These are phyloP conservation scores for Hippocampus mohnikei DNA, from an alignment of 2,113 vertebrate genomes.

Conservation along the genomic window DNA sequence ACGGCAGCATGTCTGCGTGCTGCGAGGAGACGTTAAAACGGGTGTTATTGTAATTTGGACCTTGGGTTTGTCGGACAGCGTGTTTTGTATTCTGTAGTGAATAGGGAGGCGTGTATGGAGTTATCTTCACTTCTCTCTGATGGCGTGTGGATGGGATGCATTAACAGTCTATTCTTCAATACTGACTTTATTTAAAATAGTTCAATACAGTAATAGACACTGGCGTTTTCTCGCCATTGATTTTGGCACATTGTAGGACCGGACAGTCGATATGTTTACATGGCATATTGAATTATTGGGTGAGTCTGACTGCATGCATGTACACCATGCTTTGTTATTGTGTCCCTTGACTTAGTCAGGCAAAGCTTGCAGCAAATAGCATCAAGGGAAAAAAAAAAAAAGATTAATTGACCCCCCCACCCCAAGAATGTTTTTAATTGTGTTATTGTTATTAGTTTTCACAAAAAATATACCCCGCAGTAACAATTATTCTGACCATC, in stretches of 20 bases:
- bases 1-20: background rate
- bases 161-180: constrained; percentile 34
- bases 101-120: background rate
- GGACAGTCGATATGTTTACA: constrained; percentile 9
- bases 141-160: constrained; percentile 41
- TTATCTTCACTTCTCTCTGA: constrained; percentile 16
- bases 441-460: too few species aligned
- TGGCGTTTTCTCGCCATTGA: constrained; percentile 55
- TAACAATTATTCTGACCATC: too few species aligned
- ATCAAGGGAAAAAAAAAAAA: background rate
- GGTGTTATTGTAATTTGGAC: background rate
- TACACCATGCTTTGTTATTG: background rate
- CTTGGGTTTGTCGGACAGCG: background rate
- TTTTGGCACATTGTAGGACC: constrained; percentile 36
- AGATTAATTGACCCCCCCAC: background rate
- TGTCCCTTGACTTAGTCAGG: background rate
- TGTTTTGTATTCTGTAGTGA: background rate
- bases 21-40: constrained; percentile 8
- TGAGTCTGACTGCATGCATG: background rate
- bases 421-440: too few species aligned
- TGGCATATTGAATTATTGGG: background rate
- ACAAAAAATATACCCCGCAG: too few species aligned
- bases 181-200: constrained; percentile 46
- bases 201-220: constrained; percentile 49
- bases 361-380: background rate